Conservation (phyloP, 2,113 vertebrate genomes). For the Salvator merianae region DNA sequence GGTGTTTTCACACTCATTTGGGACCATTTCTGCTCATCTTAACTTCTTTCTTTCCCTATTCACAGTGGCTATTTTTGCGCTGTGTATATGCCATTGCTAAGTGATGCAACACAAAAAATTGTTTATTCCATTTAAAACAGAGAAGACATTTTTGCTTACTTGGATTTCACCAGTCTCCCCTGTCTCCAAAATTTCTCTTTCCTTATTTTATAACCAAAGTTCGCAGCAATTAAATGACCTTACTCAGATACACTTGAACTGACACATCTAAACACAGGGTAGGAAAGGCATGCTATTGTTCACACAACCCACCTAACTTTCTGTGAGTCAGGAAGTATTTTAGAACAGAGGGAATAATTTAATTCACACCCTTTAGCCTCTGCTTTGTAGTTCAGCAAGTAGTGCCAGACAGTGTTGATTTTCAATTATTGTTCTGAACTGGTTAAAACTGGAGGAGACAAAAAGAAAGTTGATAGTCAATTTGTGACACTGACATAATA, state of each 20-base stretch:
- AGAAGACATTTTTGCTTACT: neutral
- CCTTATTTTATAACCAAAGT: constrained; percentile 5
- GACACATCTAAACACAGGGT: constrained; percentile 27
- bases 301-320: constrained; percentile 27
- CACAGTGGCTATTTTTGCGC: neutral
- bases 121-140: constrained; percentile 13
- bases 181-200: neutral
- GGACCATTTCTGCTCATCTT: neutral
- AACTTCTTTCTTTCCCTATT: constrained; percentile 13
- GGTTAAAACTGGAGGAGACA: neutral
- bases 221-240: constrained; percentile 24
- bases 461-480: neutral
- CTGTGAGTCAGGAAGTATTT: constrained; percentile 33
- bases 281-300: neutral
- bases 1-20: neutral
- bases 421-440: neutral
- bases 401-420: neutral
- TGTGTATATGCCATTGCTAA: neutral
- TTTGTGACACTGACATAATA: neutral
- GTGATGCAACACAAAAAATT: neutral
- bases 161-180: neutral
- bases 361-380: neutral
- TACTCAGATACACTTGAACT: neutral
- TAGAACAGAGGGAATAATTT: constrained; percentile 44
- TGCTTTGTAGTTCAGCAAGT: neutral